These are phyloP conservation scores for Magallana angulata DNA, from an alignment of 1,140 invertebrate species.

Conservation along the genomic window DNA sequence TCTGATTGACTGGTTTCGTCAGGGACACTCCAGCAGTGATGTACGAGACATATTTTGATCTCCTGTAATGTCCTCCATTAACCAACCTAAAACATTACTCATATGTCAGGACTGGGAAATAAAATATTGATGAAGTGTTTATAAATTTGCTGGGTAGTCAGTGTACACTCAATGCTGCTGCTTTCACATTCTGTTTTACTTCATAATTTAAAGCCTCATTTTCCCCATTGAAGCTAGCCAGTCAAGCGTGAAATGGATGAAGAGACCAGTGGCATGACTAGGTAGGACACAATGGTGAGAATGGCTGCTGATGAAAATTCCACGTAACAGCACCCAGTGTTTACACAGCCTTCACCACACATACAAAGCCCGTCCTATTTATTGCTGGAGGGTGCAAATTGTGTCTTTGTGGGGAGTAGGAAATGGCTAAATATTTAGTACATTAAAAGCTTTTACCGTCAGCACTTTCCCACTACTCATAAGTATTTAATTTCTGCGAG, in stretches of 20 bases:
- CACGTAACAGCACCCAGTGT: slow-evolving; percentile 25
- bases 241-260: slow-evolving; percentile 26
- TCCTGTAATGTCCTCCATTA: slow-evolving; percentile 5
- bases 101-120: slow-evolving; percentile 16
- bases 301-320: not conserved
- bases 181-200: slow-evolving; percentile 39
- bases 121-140: slow-evolving; percentile 42
- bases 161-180: slow-evolving; percentile 14
- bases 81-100: slow-evolving; percentile 4
- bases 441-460: slow-evolving; percentile 20
- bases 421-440: slow-evolving; percentile 29
- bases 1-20: slow-evolving; percentile 5
- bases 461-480: not conserved
- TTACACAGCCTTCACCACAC: slow-evolving; percentile 11
- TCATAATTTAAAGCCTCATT: slow-evolving; percentile 37
- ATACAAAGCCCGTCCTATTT: slow-evolving; percentile 11
- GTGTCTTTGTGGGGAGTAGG: slow-evolving; percentile 19
- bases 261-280: not conserved
- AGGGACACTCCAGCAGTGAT: not conserved
- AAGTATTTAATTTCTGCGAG: not conserved
- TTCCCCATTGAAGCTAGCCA: slow-evolving; percentile 19
- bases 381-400: not conserved
- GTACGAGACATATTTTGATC: slow-evolving; percentile 21
- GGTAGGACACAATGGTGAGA: slow-evolving; percentile 1
- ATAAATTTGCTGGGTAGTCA: slow-evolving; percentile 30